Evolutionary conservation across 2,888 invertebrate genomes (phyloP).

Genomic region (Magallana nippona): DNA sequence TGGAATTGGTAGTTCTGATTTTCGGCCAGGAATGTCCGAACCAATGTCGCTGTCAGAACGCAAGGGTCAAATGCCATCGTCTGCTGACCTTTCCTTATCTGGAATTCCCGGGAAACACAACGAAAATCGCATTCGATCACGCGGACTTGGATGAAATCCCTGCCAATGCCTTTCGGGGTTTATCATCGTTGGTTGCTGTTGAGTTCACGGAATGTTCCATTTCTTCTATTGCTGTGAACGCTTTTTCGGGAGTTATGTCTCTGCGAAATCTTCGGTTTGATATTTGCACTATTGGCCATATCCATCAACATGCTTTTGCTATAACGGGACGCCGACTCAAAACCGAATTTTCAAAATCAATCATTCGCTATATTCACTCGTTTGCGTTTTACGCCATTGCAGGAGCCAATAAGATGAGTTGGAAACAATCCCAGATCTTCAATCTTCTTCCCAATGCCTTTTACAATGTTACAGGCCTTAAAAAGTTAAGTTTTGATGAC

Average conservation of each 20-base stretch:
- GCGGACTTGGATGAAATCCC: neutral
- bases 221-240: neutral
- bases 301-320: neutral
- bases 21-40: neutral
- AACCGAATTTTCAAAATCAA: neutral
- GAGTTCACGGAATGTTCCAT: neutral
- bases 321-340: neutral
- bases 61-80: neutral
- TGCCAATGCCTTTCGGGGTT: neutral
- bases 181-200: neutral
- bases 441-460: neutral
- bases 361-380: neutral
- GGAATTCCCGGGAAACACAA: neutral
- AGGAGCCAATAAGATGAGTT: neutral
- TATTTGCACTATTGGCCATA: neutral
- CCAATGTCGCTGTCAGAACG: neutral
- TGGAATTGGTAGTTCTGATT: neutral
- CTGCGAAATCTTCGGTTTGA: neutral
- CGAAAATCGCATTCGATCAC: slow-evolving; percentile 2
- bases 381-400: neutral
- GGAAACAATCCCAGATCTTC: neutral
- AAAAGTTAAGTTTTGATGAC: neutral
- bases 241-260: neutral
- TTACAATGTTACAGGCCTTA: neutral
- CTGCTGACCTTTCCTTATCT: neutral